phyloP scores from a whole-genome alignment of 2,797 vertebrate genomes.

The Apogon talboti region DNA sequence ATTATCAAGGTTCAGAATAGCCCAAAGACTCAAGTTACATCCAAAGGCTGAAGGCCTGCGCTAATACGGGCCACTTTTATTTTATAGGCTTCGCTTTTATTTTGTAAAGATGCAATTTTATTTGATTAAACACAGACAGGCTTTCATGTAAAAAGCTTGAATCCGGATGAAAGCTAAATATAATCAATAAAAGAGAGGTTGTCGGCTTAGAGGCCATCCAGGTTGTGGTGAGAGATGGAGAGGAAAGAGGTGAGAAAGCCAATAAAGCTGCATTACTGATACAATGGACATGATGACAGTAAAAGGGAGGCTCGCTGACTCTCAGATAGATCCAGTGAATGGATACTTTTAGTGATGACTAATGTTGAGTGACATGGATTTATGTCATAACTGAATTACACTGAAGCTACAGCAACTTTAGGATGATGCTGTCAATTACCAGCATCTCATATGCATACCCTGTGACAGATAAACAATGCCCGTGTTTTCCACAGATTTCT shows the following conservation, averaged over 20 bases:
- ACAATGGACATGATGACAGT: slow-evolving; percentile 25
- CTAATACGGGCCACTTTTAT: slow-evolving; percentile 31
- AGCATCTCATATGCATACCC: too few relatives aligned
- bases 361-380: too few relatives aligned
- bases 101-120: slow-evolving; percentile 54
- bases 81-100: slow-evolving; percentile 56
- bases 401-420: too few relatives aligned
- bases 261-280: slow-evolving; percentile 45
- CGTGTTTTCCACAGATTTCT: too few relatives aligned
- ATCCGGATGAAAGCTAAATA: slow-evolving; percentile 50
- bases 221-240: slow-evolving; percentile 49
- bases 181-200: slow-evolving; percentile 58
- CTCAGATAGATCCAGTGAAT: neutral
- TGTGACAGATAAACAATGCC: too few relatives aligned
- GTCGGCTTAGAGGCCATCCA: slow-evolving; percentile 42
- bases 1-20: slow-evolving; percentile 75
- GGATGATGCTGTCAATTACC: too few relatives aligned
- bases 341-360: too few relatives aligned
- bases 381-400: too few relatives aligned
- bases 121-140: slow-evolving; percentile 67
- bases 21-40: slow-evolving; percentile 62
- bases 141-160: slow-evolving; percentile 66
- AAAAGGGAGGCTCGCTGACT: neutral
- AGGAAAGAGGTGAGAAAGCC: slow-evolving; percentile 56
- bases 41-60: slow-evolving; percentile 20